Evolutionary conservation across 2,113 vertebrate genomes (phyloP), one percentile per base, ranked within the genome.

Genomic region (Sterna hirundo): DNA sequence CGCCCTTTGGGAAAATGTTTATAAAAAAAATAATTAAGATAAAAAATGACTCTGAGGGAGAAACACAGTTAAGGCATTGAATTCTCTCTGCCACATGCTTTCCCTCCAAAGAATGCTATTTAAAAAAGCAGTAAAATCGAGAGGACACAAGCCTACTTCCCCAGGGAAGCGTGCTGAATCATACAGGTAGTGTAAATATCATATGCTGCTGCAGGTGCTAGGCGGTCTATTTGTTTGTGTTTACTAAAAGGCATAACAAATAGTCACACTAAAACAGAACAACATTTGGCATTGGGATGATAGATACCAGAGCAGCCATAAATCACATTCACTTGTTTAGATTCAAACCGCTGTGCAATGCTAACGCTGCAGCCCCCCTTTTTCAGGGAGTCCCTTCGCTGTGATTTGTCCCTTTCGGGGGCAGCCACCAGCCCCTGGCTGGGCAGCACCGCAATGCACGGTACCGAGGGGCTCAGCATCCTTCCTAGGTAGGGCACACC

Each of bases 121-220:
- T 79, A 94, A 97, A 94, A 97, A 98, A 97, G 89, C 87, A 94
- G 70, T 92, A 87, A 94, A 95, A 97, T 72, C 1, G 47, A 94
- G 96, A 97, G 97, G 98, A 97, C 97, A 96, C 91, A 74, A 94
- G 92, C 83, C 51, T 94, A 23, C 93, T 97, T 98, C 97, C 97
- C 96, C 97, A 83, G 90, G 94, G 97, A 98, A 98, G 95, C 4
- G 1, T 29, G 93, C 90, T 94, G 96, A 95, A 96, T 96, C 94
- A 96, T 36, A 94, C 96, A 98, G 97, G 98, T 98, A 97, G 93
- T 93, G 95, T 98, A 97, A 98, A 98, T 97, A 97, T 88, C 98
- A 98, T 77, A 84, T 96, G 97, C 94, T 96, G 95, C 96, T 96
- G 97, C 98, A 98, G 97, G 97, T 98, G 98, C 97, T 88, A 96